These are phyloP conservation scores for Ciconia boyciana DNA, from an alignment of 2,113 vertebrate species.

Conservation along the genomic window DNA sequence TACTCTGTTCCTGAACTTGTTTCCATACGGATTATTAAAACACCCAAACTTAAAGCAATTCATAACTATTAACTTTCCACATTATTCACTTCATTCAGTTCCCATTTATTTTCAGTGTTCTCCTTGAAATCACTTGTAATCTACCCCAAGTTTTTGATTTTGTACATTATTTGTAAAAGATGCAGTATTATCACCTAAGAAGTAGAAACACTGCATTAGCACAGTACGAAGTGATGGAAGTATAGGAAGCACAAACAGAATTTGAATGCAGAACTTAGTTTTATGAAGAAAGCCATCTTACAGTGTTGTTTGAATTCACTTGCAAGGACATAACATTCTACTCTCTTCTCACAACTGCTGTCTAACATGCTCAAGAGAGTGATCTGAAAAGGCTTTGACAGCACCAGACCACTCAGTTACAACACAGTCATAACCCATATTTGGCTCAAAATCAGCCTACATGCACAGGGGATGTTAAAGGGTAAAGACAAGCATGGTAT, in stretches of 20 bases:
- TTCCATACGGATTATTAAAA: background rate
- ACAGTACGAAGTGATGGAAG: background rate
- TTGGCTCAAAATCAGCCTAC: background rate
- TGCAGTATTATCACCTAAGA: background rate
- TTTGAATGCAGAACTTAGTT: background rate
- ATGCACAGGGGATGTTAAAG: background rate
- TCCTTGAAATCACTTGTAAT: background rate
- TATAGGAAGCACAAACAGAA: background rate
- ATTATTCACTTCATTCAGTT: background rate
- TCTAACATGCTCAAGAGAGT: background rate
- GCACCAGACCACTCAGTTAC: background rate
- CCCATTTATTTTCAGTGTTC: background rate
- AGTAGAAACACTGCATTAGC: background rate
- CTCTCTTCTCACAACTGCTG: background rate
- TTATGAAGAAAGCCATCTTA: background rate
- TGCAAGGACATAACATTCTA: background rate
- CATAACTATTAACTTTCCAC: background rate
- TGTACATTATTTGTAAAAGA: background rate
- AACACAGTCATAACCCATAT: background rate
- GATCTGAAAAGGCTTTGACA: background rate
- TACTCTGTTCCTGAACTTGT: background rate
- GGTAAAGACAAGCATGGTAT: background rate
- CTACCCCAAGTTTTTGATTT: background rate
- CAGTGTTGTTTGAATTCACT: background rate
- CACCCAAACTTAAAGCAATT: background rate